These are phyloP conservation scores for Chauna torquata DNA, from an alignment of 2,113 vertebrate genomes.

Conservation along the genomic window DNA sequence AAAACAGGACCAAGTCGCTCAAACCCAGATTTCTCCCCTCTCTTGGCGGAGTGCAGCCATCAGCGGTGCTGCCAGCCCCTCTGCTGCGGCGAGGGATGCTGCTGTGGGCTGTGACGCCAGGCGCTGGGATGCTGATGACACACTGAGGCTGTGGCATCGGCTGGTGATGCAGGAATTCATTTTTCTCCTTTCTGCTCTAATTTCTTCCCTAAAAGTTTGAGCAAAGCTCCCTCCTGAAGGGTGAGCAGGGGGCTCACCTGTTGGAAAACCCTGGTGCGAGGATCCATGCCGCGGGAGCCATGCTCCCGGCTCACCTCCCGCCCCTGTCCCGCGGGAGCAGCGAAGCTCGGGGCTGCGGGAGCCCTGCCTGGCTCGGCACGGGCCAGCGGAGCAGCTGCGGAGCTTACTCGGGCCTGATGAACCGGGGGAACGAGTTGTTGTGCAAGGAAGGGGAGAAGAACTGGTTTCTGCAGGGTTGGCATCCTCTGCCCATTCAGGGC, in stretches of 20 bases:
- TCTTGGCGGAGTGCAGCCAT: too few species aligned
- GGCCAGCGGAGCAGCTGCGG: fast-evolving
- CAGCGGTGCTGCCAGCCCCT: background rate
- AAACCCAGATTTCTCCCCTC: too few species aligned
- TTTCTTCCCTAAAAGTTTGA: background rate
- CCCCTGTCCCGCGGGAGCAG: too few species aligned
- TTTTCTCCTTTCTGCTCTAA: background rate
- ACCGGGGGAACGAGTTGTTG: background rate
- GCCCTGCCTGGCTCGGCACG: background rate
- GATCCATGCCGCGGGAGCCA: fast-evolving
- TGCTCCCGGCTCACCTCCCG: background rate
- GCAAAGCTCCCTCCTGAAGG: background rate
- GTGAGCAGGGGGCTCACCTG: fast-evolving
- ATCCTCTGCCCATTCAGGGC: background rate
- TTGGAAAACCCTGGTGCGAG: fast-evolving
- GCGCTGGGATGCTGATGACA: background rate
- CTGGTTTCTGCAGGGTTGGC: background rate
- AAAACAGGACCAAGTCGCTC: too few species aligned
- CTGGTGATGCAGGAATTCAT: background rate
- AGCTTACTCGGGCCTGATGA: background rate
- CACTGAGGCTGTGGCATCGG: fast-evolving
- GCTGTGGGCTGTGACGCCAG: background rate
- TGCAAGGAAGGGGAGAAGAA: background rate
- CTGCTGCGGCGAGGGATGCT: background rate
- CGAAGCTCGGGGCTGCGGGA: background rate